Percentiles rank a stretch among this genome's conserved stretches.
Conservation (phyloP, 2,888 invertebrate genomes). For the Platycnemis pennipes region DNA sequence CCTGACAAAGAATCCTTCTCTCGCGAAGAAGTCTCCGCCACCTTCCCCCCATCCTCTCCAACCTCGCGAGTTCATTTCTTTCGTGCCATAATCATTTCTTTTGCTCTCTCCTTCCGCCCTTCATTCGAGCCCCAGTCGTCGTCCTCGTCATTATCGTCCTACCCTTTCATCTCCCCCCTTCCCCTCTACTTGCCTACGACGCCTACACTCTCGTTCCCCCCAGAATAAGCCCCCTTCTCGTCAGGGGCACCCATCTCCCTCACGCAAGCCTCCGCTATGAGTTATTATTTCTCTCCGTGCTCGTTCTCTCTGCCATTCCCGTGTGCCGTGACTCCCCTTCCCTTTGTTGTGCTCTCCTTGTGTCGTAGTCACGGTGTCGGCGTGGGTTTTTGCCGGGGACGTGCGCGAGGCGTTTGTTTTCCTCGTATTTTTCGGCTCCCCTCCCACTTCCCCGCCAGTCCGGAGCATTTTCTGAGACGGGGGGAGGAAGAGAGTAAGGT, state of each 20-base stretch:
- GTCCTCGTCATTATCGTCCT: not conserved
- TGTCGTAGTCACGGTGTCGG: not conserved
- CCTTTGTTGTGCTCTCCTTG: not conserved
- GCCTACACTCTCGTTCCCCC: not conserved
- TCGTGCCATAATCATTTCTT: slow-evolving; percentile 3
- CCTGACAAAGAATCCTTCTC: not conserved
- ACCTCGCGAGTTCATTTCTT: not conserved
- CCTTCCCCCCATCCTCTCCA: not conserved
- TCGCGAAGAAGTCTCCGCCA: not conserved
- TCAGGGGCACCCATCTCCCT: not conserved
- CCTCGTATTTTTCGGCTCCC: not conserved
- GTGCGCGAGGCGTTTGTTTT: not conserved
- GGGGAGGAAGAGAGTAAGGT: not conserved
- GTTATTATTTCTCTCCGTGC: not conserved
- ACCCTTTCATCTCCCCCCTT: not conserved
- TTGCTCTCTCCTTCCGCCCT: not conserved
- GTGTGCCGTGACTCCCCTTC: not conserved
- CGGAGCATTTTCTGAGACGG: not conserved
- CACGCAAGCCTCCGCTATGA: not conserved
- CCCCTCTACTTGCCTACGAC: not conserved
- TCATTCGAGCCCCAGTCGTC: not conserved
- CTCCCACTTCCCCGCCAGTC: not conserved
- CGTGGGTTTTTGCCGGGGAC: not conserved
- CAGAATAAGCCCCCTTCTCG: not conserved
- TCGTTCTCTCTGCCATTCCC: not conserved